Percentiles rank a stretch among this genome's conserved stretches.
Conservation (phyloP, 2,888 invertebrate species). For the Ochropleura leucogaster region DNA sequence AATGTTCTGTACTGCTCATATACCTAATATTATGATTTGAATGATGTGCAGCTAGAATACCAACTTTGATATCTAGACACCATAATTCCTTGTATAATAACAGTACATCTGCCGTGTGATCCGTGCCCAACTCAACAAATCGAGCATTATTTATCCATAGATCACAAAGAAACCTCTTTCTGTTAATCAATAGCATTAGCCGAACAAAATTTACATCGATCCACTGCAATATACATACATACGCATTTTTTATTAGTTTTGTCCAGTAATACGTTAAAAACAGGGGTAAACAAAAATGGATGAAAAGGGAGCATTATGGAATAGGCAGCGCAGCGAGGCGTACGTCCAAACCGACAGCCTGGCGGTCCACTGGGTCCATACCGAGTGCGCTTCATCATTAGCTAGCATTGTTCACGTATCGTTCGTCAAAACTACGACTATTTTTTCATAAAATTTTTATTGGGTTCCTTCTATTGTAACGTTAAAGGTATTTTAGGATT, state of each 20-base stretch:
- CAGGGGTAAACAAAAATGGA: constrained; percentile 51
- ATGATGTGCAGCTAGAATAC: background rate
- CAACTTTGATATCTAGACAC: background rate
- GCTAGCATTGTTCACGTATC: constrained; percentile 65
- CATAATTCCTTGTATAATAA: constrained; percentile 1
- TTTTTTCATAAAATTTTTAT: constrained; percentile 66
- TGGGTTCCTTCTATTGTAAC: constrained; percentile 49
- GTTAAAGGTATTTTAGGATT: constrained; percentile 40
- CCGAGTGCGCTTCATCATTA: constrained; percentile 61
- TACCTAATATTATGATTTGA: background rate
- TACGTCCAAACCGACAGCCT: constrained; percentile 36
- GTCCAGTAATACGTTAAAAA: constrained; percentile 4
- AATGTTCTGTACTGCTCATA: background rate
- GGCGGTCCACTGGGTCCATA: constrained; percentile 1
- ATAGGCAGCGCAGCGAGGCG: constrained; percentile 55
- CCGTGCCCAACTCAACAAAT: background rate
- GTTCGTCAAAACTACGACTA: constrained; percentile 52
- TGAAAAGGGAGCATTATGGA: constrained; percentile 43
- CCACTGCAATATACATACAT: background rate
- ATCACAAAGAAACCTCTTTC: background rate
- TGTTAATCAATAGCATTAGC: background rate
- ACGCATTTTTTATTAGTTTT: background rate
- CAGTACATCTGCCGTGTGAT: background rate
- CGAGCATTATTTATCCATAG: constrained; percentile 3
- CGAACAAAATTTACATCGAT: background rate